Conservation (phyloP, 2,113 vertebrate species). For the Trichomycterus rosablanca region DNA sequence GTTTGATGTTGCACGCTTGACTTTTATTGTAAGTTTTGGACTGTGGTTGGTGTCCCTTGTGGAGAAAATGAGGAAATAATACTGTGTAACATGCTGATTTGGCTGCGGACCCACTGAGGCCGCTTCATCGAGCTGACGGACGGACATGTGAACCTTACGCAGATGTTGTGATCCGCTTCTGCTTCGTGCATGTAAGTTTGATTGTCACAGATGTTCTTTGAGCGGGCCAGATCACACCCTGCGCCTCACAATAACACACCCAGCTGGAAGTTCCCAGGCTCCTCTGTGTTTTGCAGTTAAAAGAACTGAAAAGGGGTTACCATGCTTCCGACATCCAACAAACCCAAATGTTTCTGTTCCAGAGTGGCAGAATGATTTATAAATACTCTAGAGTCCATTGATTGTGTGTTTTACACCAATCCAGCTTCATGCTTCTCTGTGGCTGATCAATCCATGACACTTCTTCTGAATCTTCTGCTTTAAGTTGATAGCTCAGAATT, state of each 20-base stretch:
- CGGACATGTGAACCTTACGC: not conserved
- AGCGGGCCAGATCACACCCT: constrained; percentile 12
- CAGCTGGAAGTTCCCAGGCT: not conserved
- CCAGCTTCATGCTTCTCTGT: no score
- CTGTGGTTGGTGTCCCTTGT: not conserved
- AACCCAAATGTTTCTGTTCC: no score
- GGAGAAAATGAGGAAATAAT: constrained; percentile 13
- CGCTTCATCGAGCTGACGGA: no score
- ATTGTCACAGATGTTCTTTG: constrained; percentile 2
- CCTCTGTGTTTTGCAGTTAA: not conserved
- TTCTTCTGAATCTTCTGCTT: no score
- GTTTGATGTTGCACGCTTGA: not conserved
- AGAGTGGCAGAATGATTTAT: no score
- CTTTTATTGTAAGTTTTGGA: not conserved
- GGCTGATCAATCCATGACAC: no score
- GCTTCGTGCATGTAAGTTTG: no score
- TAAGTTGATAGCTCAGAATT: no score
- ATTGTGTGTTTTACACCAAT: no score
- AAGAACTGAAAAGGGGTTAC: not conserved
- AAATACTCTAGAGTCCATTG: no score
- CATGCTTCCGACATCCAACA: no score
- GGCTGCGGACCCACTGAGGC: not conserved
- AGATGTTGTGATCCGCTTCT: not conserved
- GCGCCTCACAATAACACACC: constrained; percentile 9
- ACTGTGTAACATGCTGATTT: constrained; percentile 5